Evolutionary conservation across 2,888 invertebrate genomes (phyloP), one percentile per base, ranked within the genome.

Genomic region (Biston stratarius): DNA sequence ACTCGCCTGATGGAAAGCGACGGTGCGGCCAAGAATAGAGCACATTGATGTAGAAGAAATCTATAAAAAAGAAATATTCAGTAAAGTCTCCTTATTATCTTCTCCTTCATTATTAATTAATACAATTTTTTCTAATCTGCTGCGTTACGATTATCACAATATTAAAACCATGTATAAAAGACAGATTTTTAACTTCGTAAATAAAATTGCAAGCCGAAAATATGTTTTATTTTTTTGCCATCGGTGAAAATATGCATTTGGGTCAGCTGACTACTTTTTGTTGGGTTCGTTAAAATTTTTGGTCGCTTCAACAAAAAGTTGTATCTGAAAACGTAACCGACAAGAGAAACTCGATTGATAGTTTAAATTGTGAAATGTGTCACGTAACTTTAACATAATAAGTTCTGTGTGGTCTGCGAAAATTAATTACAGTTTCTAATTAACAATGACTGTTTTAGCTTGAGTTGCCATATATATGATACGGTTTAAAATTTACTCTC

Each of bases 291-390:
- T 67, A 67, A 62, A 52, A 58, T 33, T 66, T 33, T 48, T 24
- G 60, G 56, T 42, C 33, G 59, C n/a, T 57, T 33, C 6, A 44
- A 38, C 38, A 67, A 67, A 67, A 67, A 67, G 55, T 62, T 59
- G 48, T 42, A 11, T 51, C 49, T 49, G 52, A 44, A 55, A 51
- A 48, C 36, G 36, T 11, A 57, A 14, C 38, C n/a, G 36, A 24
- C 58, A 40, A 44, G 59, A 59, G 67, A 62, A 61, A 62, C 48
- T 62, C 52, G 61, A 53, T 58, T 67, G 61, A 53, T 45, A 48
- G 40, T 36, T 10, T 2, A 45, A 49, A 49, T 38, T 45, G n/a
- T 44, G 33, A 57, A 10, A 57, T 11, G 34, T 10, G n/a, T 36
- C 8, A 53, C 15, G 52, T 14, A 64, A 58, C 45, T 53, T 58